A percentile compares a stretch with the other conserved stretches of the same genome.
Evolutionary conservation across 1,140 invertebrate species (phyloP).

Genomic region (Anadara kagoshimensis): DNA sequence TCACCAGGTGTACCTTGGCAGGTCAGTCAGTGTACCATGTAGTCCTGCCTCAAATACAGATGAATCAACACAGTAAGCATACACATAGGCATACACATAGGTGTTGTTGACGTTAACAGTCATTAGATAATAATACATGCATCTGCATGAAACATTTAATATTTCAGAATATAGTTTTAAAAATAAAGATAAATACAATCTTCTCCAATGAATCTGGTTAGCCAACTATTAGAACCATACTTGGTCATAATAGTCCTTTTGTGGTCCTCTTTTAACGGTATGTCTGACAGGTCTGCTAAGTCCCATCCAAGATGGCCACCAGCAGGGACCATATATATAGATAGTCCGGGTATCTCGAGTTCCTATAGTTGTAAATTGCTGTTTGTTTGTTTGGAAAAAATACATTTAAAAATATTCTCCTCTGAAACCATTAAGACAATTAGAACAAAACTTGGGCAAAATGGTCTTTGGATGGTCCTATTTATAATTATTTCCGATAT

Average conservation of each 20-base stretch:
- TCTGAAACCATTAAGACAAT: no score
- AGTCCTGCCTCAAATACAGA: constrained; percentile 7
- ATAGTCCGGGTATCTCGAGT: no score
- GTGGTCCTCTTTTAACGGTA: no score
- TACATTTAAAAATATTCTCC: no score
- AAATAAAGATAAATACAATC: constrained; percentile 1
- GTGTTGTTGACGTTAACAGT: neutral
- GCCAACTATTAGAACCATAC: constrained; percentile 6
- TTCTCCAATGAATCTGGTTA: neutral
- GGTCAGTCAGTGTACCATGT: constrained; percentile 7
- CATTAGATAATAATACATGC: neutral
- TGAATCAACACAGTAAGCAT: constrained; percentile 12
- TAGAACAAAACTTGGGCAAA: no score
- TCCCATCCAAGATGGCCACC: no score
- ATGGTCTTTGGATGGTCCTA: no score
- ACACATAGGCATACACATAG: constrained; percentile 6
- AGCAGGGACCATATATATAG: no score
- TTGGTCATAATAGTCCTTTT: neutral
- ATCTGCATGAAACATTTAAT: neutral
- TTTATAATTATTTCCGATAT: no score
- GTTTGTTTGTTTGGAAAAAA: no score
- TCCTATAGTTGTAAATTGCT: no score
- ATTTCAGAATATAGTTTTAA: constrained; percentile 5
- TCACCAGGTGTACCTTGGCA: constrained; percentile 11
- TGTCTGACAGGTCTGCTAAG: no score